Evolutionary conservation across 2,888 invertebrate species (phyloP).

Genomic region (Drosophila infuscata): DNA sequence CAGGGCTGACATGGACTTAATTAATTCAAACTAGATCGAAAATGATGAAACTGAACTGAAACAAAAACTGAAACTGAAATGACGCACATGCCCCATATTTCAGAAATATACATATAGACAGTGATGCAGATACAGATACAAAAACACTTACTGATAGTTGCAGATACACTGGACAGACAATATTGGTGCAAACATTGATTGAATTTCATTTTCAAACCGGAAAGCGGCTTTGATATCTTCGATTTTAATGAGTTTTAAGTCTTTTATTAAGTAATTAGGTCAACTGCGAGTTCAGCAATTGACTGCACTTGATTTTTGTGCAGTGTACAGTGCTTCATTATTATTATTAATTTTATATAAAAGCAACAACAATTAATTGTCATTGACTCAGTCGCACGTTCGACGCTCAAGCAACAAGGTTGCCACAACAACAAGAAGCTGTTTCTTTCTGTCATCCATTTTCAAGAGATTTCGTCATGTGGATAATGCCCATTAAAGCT

Average conservation of each 20-base stretch:
- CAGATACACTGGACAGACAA: not conserved
- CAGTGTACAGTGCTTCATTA: slow-evolving; percentile 45
- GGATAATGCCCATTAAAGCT: slow-evolving; percentile 30
- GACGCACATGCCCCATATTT: slow-evolving; percentile 52
- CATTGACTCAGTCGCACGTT: slow-evolving; percentile 80
- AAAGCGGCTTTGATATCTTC: not conserved
- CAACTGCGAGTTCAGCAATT: not conserved
- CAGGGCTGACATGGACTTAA: slow-evolving; percentile 57
- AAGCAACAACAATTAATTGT: slow-evolving; percentile 83
- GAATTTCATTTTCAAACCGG: not conserved
- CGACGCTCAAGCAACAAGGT: slow-evolving; percentile 61
- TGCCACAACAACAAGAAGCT: slow-evolving; percentile 4
- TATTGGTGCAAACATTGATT: not conserved
- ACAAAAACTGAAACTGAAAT: slow-evolving; percentile 14
- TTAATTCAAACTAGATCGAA: slow-evolving; percentile 66
- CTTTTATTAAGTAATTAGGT: not conserved
- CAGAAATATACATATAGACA: slow-evolving; percentile 10
- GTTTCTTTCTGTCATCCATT: slow-evolving; percentile 4
- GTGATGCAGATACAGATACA: not conserved
- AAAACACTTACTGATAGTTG: not conserved
- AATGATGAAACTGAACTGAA: slow-evolving; percentile 13
- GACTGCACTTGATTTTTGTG: not conserved
- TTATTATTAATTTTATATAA: slow-evolving; percentile 83
- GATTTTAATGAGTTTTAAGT: not conserved
- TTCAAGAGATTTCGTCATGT: not conserved